Evolutionary conservation across 2,888 invertebrate species (phyloP).

Genomic region (Neuroscelio doddi): DNA sequence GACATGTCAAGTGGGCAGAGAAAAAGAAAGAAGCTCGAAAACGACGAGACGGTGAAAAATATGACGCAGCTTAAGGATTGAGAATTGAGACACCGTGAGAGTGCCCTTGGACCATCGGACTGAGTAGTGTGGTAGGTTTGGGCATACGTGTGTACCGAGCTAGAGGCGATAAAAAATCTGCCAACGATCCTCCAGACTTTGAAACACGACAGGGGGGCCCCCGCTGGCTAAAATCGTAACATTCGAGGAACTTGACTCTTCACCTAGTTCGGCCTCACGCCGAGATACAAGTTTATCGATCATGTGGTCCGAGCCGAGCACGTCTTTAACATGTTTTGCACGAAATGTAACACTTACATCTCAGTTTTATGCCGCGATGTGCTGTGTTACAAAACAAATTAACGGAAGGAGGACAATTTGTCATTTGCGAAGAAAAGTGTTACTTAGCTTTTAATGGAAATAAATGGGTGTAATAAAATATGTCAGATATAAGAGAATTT

Average conservation of each 20-base stretch:
- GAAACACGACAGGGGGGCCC: slow-evolving; percentile 24
- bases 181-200: slow-evolving; percentile 26
- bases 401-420: not conserved
- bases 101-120: slow-evolving; percentile 22
- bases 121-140: slow-evolving; percentile 16
- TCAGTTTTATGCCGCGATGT: not conserved
- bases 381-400: too few relatives aligned
- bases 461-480: too few relatives aligned
- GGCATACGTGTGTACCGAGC: slow-evolving; percentile 21
- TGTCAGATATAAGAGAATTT: too few relatives aligned
- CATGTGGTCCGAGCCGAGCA: slow-evolving; percentile 12
- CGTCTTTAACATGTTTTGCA: slow-evolving; percentile 15
- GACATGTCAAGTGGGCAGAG: not conserved
- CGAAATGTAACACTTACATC: slow-evolving; percentile 16
- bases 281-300: slow-evolving; percentile 38
- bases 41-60: slow-evolving; percentile 8
- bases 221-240: slow-evolving; percentile 28
- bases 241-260: slow-evolving; percentile 33
- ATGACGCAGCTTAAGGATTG: not conserved
- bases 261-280: slow-evolving; percentile 38
- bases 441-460: too few relatives aligned
- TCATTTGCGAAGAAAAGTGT: too few relatives aligned
- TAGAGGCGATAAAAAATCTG: slow-evolving; percentile 41
- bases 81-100: slow-evolving; percentile 16
- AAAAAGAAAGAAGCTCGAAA: not conserved